A percentile compares a stretch with the other conserved stretches of the same genome.
Conservation (phyloP, 1,140 invertebrate species). For the Brachionus asplanchnoidis region DNA sequence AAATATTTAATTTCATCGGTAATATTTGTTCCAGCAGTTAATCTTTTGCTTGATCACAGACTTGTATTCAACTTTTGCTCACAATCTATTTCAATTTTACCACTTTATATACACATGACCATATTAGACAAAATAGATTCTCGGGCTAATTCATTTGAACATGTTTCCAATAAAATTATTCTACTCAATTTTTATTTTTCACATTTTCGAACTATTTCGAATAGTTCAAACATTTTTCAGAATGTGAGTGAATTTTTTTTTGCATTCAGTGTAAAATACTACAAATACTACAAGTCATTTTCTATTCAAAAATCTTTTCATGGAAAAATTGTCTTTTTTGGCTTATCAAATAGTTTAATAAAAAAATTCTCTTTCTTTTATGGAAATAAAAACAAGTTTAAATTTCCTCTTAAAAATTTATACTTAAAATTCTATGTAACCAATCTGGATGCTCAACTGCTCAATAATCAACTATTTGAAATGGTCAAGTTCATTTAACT, state of each 20-base stretch:
- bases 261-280: background rate
- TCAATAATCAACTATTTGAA: background rate
- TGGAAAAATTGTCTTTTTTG: background rate
- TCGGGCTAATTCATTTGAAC: background rate
- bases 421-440: background rate
- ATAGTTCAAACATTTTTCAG: background rate
- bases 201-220: background rate
- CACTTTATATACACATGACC: background rate
- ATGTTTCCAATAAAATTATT: background rate
- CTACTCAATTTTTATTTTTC: background rate
- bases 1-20: background rate
- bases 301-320: background rate
- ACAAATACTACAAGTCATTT: background rate
- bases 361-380: background rate
- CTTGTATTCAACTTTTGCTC: background rate
- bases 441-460: background rate
- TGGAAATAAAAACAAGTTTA: background rate
- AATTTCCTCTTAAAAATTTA: background rate
- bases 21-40: background rate
- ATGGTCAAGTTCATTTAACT: background rate
- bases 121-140: background rate
- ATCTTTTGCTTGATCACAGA: background rate
- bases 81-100: background rate
- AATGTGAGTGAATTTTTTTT: background rate
- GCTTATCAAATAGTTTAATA: background rate